phyloP scores from a whole-genome alignment of 2,888 invertebrate species.

The Yponomeuta sedellus region DNA sequence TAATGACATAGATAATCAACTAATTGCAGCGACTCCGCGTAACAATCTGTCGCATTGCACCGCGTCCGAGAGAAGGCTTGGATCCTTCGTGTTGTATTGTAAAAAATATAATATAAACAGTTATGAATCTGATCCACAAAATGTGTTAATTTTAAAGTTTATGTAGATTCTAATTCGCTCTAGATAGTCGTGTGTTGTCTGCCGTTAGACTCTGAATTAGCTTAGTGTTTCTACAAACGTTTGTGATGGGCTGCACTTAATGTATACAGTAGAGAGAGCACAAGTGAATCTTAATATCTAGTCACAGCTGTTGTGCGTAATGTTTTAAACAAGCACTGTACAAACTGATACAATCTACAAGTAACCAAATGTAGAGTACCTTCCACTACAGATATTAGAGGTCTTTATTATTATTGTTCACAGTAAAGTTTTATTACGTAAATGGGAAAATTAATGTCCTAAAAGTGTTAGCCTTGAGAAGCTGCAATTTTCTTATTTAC shows the following conservation, averaged over 20 bases:
- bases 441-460: background rate
- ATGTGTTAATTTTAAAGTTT: constrained; percentile 20
- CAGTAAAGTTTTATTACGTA: constrained; percentile 33
- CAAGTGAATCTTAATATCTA: constrained; percentile 56
- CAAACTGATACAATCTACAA: constrained; percentile 17
- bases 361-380: constrained; percentile 15
- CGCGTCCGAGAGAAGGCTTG: background rate
- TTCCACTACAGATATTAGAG: constrained; percentile 18
- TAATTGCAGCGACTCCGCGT: background rate
- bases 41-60: background rate
- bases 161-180: constrained; percentile 9
- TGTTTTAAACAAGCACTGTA: constrained; percentile 23
- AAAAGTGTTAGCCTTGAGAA: background rate
- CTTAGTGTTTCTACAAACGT: constrained; percentile 9
- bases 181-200: constrained; percentile 11
- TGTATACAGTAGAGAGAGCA: constrained; percentile 26
- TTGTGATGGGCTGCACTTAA: constrained; percentile 7
- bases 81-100: background rate
- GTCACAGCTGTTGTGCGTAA: constrained; percentile 62
- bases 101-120: background rate
- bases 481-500: constrained; percentile 7
- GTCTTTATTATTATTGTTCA: constrained; percentile 32
- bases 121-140: background rate
- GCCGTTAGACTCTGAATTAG: constrained; percentile 7
- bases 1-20: background rate